These are phyloP conservation scores for Seriola aureovittata DNA, from an alignment of 2,113 vertebrate genomes.

Conservation along the genomic window DNA sequence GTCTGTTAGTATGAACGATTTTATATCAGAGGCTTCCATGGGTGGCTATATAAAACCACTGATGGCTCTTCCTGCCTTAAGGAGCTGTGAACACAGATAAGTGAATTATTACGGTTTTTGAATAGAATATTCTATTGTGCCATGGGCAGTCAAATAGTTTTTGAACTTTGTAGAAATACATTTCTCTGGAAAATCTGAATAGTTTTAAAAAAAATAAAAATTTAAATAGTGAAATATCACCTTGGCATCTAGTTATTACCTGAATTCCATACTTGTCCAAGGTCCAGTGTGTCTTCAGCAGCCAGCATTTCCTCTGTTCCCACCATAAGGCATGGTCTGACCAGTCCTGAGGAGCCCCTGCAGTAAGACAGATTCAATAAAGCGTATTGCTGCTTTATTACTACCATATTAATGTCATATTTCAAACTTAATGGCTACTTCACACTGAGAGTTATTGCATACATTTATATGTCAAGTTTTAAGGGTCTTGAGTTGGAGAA, in stretches of 20 bases:
- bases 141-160: neutral
- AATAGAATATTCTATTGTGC: neutral
- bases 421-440: neutral
- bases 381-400: conserved; percentile 7
- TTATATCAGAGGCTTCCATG: conserved; percentile 7
- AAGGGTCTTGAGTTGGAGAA: neutral
- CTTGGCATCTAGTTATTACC: conserved; percentile 49
- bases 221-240: neutral
- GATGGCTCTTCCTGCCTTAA: neutral
- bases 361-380: conserved; percentile 25
- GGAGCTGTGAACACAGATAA: neutral
- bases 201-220: neutral
- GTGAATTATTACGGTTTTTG: conserved; percentile 6
- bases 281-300: conserved; percentile 97
- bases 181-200: neutral
- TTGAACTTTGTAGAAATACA: neutral
- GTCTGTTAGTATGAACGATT: neutral
- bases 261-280: conserved; percentile 94
- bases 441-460: neutral
- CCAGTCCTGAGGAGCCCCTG: conserved; percentile 93
- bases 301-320: conserved; percentile 95
- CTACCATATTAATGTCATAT: neutral
- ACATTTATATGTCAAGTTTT: conserved; percentile 3
- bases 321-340: conserved; percentile 98
- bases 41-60: conserved; percentile 1